phyloP scores from a whole-genome alignment of 2,797 vertebrate species.

The Neosilurus mollespiculum region DNA sequence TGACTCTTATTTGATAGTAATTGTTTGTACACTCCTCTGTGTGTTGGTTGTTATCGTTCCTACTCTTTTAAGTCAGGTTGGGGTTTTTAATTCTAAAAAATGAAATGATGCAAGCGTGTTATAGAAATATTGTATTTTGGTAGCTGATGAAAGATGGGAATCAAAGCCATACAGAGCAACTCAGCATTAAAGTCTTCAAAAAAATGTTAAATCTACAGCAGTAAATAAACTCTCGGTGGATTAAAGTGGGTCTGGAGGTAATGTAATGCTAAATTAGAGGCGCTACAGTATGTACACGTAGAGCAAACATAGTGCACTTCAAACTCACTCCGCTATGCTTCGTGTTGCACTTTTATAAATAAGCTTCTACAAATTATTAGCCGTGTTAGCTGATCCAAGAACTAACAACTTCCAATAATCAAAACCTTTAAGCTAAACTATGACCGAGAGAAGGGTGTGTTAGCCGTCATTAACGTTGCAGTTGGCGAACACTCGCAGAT shows the following conservation, averaged over 20 bases:
- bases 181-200: not conserved
- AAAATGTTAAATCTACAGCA: not conserved
- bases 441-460: not conserved
- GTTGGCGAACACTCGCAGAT: not conserved
- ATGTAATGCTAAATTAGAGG: not conserved
- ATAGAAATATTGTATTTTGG: not conserved
- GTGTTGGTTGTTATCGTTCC: not conserved
- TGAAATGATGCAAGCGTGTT: not conserved
- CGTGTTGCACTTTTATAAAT: not conserved
- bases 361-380: not conserved
- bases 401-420: not conserved
- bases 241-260: not conserved
- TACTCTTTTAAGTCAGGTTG: not conserved
- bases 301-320: not conserved
- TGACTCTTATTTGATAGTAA: not conserved
- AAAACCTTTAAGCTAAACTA: not conserved
- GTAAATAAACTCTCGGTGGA: too few relatives aligned
- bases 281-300: not conserved
- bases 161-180: not conserved
- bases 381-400: not conserved
- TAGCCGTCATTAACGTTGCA: not conserved
- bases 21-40: not conserved
- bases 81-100: not conserved
- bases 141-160: slow-evolving; percentile 1
- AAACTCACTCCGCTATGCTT: not conserved